phyloP scores from a whole-genome alignment of 2,113 vertebrate species.

The Apteryx owenii region DNA sequence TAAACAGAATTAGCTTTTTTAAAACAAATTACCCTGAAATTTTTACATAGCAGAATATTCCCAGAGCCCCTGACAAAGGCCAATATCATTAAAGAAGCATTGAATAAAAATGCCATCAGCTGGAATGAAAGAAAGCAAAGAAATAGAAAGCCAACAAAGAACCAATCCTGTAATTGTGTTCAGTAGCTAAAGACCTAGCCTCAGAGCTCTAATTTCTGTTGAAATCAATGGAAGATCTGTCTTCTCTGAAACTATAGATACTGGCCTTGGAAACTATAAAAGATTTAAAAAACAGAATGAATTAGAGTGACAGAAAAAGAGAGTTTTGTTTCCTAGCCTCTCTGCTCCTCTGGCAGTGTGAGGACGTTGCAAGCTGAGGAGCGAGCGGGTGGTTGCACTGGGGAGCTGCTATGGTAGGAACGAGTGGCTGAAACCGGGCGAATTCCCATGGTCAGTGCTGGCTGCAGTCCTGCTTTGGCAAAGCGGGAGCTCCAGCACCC shows the following conservation, averaged over 20 bases:
- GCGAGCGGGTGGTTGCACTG: background rate
- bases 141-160: background rate
- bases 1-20: background rate
- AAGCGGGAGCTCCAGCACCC: rapidly evolving
- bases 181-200: background rate
- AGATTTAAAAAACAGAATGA: rapidly evolving
- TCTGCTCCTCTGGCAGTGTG: background rate
- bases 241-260: background rate
- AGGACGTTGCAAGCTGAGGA: rapidly evolving
- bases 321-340: background rate
- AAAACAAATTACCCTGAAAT: background rate
- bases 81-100: background rate
- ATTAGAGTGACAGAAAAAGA: background rate
- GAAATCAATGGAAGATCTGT: background rate
- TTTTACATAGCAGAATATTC: background rate
- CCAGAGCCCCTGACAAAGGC: background rate
- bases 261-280: background rate
- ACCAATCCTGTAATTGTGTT: background rate
- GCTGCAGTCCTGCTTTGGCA: background rate
- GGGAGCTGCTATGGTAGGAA: rapidly evolving
- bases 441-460: background rate
- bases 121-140: background rate
- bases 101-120: constrained; percentile 20
- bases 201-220: background rate
- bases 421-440: background rate